Conservation (phyloP, 2,888 invertebrate genomes). For the Morinoia aosen region DNA sequence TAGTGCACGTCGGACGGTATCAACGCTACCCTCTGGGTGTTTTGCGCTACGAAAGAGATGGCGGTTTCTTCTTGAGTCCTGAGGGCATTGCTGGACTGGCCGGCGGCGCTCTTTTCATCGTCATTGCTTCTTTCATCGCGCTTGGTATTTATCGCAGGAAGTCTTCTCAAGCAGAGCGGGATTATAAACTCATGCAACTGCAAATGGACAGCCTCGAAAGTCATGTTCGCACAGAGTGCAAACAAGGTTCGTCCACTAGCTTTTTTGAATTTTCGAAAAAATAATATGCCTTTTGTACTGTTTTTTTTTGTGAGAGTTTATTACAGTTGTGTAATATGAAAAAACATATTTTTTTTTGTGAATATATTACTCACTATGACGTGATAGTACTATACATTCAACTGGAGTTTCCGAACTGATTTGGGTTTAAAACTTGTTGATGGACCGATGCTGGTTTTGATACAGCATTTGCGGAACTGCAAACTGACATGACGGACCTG, state of each 20-base stretch:
- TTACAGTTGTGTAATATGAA: neutral
- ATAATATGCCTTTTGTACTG: no score
- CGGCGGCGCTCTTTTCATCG: constrained; percentile 85
- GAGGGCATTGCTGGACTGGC: constrained; percentile 83
- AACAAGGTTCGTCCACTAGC: constrained; percentile 75
- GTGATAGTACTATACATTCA: neutral
- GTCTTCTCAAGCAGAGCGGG: constrained; percentile 95
- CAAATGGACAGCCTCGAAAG: constrained; percentile 99
- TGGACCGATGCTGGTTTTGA: neutral
- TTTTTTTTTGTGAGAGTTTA: no score
- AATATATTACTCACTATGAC: neutral
- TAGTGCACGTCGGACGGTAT: constrained; percentile 65
- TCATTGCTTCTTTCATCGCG: constrained; percentile 82
- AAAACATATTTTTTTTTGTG: neutral
- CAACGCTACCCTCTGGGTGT: constrained; percentile 64
- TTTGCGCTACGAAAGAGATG: constrained; percentile 64
- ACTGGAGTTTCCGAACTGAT: neutral
- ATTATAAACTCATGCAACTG: constrained; percentile 97
- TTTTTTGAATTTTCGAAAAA: neutral
- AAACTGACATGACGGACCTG: constrained; percentile 98
- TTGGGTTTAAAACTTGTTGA: neutral
- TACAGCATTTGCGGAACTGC: constrained; percentile 94
- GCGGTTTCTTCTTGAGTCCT: constrained; percentile 63
- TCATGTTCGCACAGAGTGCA: constrained; percentile 97
- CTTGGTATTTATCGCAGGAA: constrained; percentile 91